Evolutionary conservation across 2,113 vertebrate genomes (phyloP).

Genomic region (Lepisosteus oculatus): DNA sequence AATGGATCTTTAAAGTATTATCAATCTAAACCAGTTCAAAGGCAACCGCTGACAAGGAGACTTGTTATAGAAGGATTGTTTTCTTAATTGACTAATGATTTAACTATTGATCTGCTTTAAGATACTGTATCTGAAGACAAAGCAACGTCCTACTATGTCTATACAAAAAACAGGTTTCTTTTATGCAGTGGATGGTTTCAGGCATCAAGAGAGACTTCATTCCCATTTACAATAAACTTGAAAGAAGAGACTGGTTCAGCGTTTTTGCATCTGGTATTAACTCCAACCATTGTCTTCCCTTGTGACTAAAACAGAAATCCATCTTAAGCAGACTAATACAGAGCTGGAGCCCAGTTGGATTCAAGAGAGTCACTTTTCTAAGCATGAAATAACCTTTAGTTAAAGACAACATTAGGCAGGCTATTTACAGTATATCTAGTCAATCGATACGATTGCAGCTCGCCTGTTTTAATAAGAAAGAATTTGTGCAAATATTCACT

Average conservation of each 20-base stretch:
- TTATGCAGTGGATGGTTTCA: neutral
- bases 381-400: neutral
- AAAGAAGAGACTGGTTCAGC: neutral
- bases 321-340: neutral
- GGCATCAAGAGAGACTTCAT: neutral
- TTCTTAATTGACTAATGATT: too few relatives aligned
- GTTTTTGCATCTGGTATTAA: slow-evolving; percentile 1
- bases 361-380: neutral
- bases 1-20: too few relatives aligned
- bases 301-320: neutral
- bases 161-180: too few relatives aligned
- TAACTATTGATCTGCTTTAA: too few relatives aligned
- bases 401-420: neutral
- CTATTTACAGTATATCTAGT: neutral
- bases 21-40: too few relatives aligned
- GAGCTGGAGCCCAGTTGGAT: neutral
- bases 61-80: too few relatives aligned
- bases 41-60: too few relatives aligned
- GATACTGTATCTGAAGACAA: too few relatives aligned
- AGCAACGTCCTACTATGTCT: too few relatives aligned
- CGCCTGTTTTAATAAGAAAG: neutral
- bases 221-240: neutral
- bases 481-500: neutral
- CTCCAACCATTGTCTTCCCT: neutral
- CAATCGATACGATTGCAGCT: neutral